Percentiles rank a stretch among this genome's conserved stretches.
Evolutionary conservation across 2,888 invertebrate genomes (phyloP).

Genomic region (Linnaemya tessellans): DNA sequence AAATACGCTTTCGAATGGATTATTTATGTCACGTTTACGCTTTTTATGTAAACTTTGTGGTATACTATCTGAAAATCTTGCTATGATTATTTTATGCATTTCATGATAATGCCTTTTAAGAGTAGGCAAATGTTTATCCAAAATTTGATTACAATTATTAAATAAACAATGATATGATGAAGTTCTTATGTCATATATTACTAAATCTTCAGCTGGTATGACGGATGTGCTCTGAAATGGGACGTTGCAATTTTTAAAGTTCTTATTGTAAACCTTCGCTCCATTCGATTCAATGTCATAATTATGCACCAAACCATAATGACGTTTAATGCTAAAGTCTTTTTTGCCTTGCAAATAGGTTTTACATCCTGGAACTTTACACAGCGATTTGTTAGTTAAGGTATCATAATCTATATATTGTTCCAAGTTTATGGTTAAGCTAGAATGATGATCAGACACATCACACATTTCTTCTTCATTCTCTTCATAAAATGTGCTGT

Average conservation of each 20-base stretch:
- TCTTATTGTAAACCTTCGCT: not conserved
- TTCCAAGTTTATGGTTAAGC: not conserved
- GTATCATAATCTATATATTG: slow-evolving; percentile 36
- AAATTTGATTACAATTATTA: slow-evolving; percentile 17
- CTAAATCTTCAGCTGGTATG: not conserved
- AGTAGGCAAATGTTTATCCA: slow-evolving; percentile 2
- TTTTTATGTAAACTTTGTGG: slow-evolving; percentile 24
- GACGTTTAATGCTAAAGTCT: slow-evolving; percentile 22
- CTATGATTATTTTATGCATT: slow-evolving; percentile 32
- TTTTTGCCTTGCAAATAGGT: slow-evolving; percentile 2
- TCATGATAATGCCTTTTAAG: slow-evolving; percentile 44
- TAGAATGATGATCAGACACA: not conserved
- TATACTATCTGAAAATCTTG: slow-evolving; percentile 8
- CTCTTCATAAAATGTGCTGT: not conserved
- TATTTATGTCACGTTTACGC: slow-evolving; percentile 9
- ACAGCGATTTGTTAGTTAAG: slow-evolving; percentile 13
- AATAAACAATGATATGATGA: slow-evolving; percentile 26
- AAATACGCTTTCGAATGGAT: not conserved
- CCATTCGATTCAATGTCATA: not conserved
- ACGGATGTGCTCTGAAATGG: not conserved
- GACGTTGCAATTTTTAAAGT: not conserved
- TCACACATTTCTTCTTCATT: not conserved
- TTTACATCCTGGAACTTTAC: slow-evolving; percentile 34
- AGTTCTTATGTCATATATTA: not conserved
- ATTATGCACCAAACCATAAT: slow-evolving; percentile 41